phyloP scores from a whole-genome alignment of 2,888 invertebrate species.

The Athripsodes cinereus region DNA sequence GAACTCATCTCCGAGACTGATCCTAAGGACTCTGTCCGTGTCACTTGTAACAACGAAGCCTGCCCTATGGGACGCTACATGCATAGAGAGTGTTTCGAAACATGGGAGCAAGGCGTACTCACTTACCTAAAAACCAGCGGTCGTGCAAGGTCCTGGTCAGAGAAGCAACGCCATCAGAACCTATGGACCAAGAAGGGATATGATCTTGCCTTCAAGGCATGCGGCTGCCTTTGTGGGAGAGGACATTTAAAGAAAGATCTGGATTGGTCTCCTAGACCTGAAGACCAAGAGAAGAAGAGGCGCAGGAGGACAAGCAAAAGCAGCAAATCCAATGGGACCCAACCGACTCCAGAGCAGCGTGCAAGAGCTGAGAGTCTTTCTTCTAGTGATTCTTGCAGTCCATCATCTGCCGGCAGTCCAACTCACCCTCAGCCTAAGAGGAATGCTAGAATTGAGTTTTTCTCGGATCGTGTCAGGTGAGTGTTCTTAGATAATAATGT shows the following conservation, averaged over 20 bases:
- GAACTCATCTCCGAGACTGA: constrained; percentile 60
- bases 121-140: constrained; percentile 87
- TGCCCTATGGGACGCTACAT: constrained; percentile 86
- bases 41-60: constrained; percentile 91
- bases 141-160: constrained; percentile 90
- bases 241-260: constrained; percentile 93
- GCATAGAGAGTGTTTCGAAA: constrained; percentile 94
- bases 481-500: constrained; percentile 35
- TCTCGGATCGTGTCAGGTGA: constrained; percentile 76
- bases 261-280: constrained; percentile 68
- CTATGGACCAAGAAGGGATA: constrained; percentile 98
- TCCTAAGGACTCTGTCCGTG: constrained; percentile 69
- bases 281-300: constrained; percentile 46
- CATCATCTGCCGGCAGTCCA: constrained; percentile 73
- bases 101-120: constrained; percentile 87
- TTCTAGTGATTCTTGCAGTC: constrained; percentile 75
- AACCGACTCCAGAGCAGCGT: constrained; percentile 45
- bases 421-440: constrained; percentile 61
- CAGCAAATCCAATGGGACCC: neutral
- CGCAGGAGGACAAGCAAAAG: constrained; percentile 32
- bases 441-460: constrained; percentile 70
- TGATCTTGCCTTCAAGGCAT: constrained; percentile 91
- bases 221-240: constrained; percentile 87
- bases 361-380: constrained; percentile 71
- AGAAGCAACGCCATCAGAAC: constrained; percentile 89